Evolutionary conservation across 2,888 invertebrate species (phyloP), one percentile per base, ranked within the genome.

Genomic region (Meandrusa payeni): DNA sequence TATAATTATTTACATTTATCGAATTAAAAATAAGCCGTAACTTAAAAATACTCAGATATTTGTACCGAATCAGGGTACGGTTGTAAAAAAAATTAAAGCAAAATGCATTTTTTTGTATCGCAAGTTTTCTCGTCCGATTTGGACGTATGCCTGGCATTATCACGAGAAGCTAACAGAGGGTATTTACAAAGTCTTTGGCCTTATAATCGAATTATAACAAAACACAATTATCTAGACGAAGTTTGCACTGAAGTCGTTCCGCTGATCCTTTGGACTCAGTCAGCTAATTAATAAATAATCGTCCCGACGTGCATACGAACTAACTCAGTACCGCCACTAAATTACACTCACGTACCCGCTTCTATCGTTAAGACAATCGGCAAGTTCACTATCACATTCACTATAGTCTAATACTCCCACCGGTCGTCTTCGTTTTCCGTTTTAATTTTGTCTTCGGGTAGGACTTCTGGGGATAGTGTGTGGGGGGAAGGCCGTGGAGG

Each of bases 361-460:
- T 59, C 51, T 51, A 54, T 48, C 57, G 52, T 51, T 52, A 49
- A 44, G 48, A 55, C 64, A 58, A 59, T 60, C 52, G 45, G 47
- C 41, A 28, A 50, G 46, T 41, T 39, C 44, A 29, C 44, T 41
- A 45, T 55, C 48, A 39, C 48, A 46, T 20, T 28, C 24, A 7
- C 34, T 32, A 7, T 34, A 15, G 22, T 39, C 63, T 74, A 85
- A 63, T 91, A 91, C 65, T 91, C 91, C 91, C 91, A 91, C 72
- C 90, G 78, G 63, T 90, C 91, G 57, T 90, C 90, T 52, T 91
- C 90, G 52, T 83, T 78, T 68, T 91, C 91, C 56, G 85, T 87
- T 76, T 89, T 91, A 65, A 89, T 89, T 48, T 82, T 80, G 67
- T 89, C 89, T 49, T 88, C 88, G 46, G 74, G 48, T 68, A 77